Conservation (phyloP, 2,113 vertebrate species). For the Tursiops truncatus region DNA sequence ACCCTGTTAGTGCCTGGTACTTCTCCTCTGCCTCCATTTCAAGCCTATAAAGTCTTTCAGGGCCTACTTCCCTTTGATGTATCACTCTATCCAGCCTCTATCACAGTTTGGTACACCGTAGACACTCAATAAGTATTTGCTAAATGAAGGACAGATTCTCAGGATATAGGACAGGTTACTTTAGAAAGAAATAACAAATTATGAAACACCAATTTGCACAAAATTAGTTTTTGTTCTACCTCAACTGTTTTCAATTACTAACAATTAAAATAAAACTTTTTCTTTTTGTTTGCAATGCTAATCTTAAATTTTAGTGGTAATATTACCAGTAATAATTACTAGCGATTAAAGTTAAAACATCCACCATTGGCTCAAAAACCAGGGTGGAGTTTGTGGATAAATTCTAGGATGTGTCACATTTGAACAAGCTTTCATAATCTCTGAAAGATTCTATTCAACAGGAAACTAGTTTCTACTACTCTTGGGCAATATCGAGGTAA, state of each 20-base stretch:
- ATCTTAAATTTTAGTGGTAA: constrained; percentile 38
- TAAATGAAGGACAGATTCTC: constrained; percentile 47
- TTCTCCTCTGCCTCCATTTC: neutral
- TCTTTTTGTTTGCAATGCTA: neutral
- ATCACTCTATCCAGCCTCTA: neutral
- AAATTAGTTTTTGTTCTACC: constrained; percentile 48
- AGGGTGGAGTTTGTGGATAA: neutral
- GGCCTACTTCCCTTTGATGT: neutral
- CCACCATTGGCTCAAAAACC: constrained; percentile 23
- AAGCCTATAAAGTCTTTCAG: neutral
- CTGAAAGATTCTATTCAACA: constrained; percentile 17
- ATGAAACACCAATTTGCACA: constrained; percentile 38
- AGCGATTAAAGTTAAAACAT: constrained; percentile 34
- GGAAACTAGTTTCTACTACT: constrained; percentile 52
- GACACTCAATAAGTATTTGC: constrained; percentile 22
- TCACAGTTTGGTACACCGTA: neutral
- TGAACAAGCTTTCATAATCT: constrained; percentile 37
- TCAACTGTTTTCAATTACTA: constrained; percentile 42
- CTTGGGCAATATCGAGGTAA: neutral
- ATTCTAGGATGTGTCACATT: neutral
- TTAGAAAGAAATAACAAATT: constrained; percentile 35
- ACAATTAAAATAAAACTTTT: constrained; percentile 23
- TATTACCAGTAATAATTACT: constrained; percentile 37
- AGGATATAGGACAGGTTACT: constrained; percentile 8
- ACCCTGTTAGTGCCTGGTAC: neutral